Conservation (phyloP, 2,113 vertebrate species). For the Austrofundulus limnaeus region DNA sequence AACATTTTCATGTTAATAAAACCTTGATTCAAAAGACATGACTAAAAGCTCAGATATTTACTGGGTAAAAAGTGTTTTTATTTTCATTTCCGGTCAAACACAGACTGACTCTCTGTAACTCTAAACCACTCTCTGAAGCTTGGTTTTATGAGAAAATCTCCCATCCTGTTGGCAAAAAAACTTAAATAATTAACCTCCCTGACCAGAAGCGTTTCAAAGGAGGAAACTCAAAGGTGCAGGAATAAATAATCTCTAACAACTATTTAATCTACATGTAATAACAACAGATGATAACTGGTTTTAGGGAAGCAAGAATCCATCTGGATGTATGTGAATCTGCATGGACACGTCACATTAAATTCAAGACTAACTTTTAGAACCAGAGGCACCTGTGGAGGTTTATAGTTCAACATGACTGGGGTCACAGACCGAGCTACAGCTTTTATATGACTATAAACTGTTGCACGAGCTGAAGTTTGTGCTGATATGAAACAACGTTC, state of each 20-base stretch:
- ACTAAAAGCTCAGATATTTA: background rate
- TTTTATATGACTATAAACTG: background rate
- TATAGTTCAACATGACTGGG: background rate
- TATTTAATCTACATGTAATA: slow-evolving; percentile 6
- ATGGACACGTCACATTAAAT: background rate
- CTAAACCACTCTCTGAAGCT: background rate
- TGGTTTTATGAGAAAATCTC: slow-evolving; percentile 30
- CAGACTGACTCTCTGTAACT: slow-evolving; percentile 7
- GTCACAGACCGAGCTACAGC: background rate
- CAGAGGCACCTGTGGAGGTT: background rate
- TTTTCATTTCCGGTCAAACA: too few species aligned
- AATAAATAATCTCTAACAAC: slow-evolving; percentile 11
- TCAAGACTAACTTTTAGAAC: background rate
- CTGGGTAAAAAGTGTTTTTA: background rate
- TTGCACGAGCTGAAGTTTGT: background rate
- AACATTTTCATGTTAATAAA: too few species aligned
- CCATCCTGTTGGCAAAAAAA: slow-evolving; percentile 29
- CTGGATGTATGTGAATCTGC: slow-evolving; percentile 1
- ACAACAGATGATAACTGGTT: slow-evolving; percentile 5
- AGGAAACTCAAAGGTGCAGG: slow-evolving; percentile 19
- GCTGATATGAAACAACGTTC: background rate
- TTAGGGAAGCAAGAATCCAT: slow-evolving; percentile 16
- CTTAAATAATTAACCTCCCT: slow-evolving; percentile 48
- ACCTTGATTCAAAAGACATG: too few species aligned
- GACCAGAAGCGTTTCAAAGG: slow-evolving; percentile 11